Evolutionary conservation across 2,797 vertebrate genomes (phyloP).

Genomic region (Onychomys torridus): DNA sequence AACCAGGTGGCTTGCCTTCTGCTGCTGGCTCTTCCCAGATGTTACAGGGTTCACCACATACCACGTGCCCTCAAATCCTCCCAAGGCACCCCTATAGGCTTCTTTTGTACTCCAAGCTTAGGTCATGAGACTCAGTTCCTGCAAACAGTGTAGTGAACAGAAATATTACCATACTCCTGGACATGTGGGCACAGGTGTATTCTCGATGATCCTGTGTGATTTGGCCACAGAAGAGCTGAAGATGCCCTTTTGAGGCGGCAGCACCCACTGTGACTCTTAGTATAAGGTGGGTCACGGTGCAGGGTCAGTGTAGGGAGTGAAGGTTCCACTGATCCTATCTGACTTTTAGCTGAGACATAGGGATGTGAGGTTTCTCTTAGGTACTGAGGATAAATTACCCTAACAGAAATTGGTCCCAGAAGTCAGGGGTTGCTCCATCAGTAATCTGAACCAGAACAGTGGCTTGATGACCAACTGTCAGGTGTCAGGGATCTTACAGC

Average conservation of each 20-base stretch:
- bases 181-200: too few relatives aligned
- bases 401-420: not conserved
- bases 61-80: rapidly evolving
- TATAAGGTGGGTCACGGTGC: not conserved
- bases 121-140: not conserved
- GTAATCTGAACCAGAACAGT: not conserved
- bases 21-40: not conserved
- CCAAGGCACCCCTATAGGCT: rapidly evolving
- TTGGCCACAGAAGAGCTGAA: not conserved
- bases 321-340: not conserved
- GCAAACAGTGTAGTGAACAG: not conserved
- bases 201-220: not conserved
- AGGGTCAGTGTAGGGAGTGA: rapidly evolving
- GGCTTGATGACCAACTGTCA: not conserved
- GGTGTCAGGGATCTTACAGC: not conserved
- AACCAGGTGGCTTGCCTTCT: not conserved
- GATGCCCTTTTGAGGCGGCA: rapidly evolving
- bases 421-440: not conserved
- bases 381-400: not conserved
- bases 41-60: rapidly evolving
- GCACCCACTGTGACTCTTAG: not conserved
- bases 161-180: too few relatives aligned
- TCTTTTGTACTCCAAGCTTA: not conserved
- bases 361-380: not conserved
- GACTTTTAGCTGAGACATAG: not conserved